A percentile compares a stretch with the other conserved stretches of the same genome.
phyloP scores from a whole-genome alignment of 2,888 invertebrate genomes.

The Philonicus albiceps region DNA sequence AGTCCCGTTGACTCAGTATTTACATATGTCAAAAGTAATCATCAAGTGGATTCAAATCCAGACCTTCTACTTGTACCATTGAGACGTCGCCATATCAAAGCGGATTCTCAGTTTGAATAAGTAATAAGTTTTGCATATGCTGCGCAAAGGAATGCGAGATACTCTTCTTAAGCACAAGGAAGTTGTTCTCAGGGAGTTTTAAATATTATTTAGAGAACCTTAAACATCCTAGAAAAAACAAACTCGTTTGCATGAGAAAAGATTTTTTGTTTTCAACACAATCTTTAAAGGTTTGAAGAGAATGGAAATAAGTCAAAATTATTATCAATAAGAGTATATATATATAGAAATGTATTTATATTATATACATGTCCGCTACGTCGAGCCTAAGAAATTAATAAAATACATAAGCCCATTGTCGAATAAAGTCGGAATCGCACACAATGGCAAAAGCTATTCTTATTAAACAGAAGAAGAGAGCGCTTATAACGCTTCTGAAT shows the following conservation, averaged over 20 bases:
- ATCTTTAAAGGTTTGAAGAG: neutral
- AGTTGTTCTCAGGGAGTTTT: neutral
- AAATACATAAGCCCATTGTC: neutral
- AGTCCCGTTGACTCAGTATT: neutral
- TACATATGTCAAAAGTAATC: neutral
- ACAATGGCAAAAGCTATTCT: neutral
- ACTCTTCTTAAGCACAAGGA: neutral
- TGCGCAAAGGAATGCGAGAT: neutral
- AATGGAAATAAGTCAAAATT: neutral
- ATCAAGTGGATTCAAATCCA: neutral
- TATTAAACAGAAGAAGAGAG: neutral
- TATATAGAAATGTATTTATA: too few relatives aligned
- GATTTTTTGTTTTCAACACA: neutral
- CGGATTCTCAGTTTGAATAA: neutral
- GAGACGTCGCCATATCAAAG: neutral
- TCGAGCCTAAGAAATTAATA: neutral
- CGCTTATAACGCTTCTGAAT: neutral
- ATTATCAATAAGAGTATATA: neutral
- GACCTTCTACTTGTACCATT: neutral
- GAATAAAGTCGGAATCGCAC: neutral
- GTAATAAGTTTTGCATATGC: neutral
- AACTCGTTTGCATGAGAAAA: neutral
- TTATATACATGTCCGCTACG: neutral
- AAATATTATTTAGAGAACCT: neutral
- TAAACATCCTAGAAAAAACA: neutral